These are phyloP conservation scores for Sycophila texana DNA, from an alignment of 2,888 invertebrate species.

Conservation along the genomic window DNA sequence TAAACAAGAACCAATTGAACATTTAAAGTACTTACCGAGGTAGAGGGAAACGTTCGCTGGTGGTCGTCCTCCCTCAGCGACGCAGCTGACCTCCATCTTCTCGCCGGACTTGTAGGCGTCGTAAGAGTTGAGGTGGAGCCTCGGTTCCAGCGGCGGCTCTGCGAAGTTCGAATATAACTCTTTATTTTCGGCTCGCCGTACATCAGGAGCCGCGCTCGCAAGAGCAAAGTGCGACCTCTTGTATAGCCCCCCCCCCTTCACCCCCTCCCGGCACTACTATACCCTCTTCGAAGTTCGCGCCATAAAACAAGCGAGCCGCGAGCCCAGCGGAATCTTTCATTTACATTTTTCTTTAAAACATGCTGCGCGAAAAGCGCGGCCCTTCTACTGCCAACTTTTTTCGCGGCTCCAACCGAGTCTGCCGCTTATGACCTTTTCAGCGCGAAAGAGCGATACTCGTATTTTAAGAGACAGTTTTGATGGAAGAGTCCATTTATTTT, in stretches of 20 bases:
- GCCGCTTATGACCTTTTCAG: not conserved
- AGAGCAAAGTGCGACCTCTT: conserved; percentile 19
- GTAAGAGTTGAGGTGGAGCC: conserved; percentile 68
- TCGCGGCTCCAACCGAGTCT: not conserved
- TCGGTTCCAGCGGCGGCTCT: conserved; percentile 76
- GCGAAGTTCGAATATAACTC: conserved; percentile 53
- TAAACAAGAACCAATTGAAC: not conserved
- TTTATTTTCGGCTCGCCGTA: conserved; percentile 13
- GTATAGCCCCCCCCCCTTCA: not conserved
- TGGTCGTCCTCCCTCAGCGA: conserved; percentile 84
- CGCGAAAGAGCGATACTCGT: not conserved
- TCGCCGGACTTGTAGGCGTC: conserved; percentile 80
- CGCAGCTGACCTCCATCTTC: conserved; percentile 81
- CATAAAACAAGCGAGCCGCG: conserved; percentile 21
- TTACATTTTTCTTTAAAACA: conserved; percentile 39
- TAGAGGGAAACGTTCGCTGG: conserved; percentile 87
- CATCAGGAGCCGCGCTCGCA: not conserved
- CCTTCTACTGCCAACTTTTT: not conserved
- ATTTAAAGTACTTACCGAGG: conserved; percentile 77
- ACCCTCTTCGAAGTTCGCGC: not conserved
- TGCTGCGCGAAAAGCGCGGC: not conserved
- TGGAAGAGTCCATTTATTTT: too few relatives aligned
- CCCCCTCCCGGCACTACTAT: too few relatives aligned
- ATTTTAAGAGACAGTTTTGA: too few relatives aligned
- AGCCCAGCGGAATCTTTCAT: conserved; percentile 28